A percentile compares a stretch with the other conserved stretches of the same genome.
These are phyloP conservation scores for Aplysina aerophoba DNA, from an alignment of 37 sponge, comb jelly and placozoan species.

Conservation along the genomic window DNA sequence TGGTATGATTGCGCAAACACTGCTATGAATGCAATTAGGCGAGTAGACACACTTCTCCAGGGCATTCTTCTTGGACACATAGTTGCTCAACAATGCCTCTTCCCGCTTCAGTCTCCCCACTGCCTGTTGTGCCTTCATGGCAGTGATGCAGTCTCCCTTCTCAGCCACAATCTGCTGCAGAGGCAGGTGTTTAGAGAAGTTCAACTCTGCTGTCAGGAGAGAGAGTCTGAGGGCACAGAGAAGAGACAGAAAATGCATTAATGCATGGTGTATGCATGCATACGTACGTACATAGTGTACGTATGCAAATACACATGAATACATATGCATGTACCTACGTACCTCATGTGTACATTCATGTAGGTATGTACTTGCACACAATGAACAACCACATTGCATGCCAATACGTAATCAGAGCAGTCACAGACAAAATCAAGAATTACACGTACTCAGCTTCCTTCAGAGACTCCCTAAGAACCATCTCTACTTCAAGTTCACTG, in stretches of 20 bases:
- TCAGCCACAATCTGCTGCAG: background rate
- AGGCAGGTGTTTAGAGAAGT: background rate
- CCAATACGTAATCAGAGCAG: background rate
- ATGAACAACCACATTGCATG: background rate
- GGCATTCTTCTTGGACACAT: background rate
- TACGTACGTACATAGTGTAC: background rate
- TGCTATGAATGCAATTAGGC: no score
- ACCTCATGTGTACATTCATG: background rate
- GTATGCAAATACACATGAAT: background rate
- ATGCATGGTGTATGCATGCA: background rate
- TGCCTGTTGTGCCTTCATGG: background rate
- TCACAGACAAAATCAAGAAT: background rate
- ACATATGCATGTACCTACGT: background rate
- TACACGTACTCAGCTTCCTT: slow-evolving; percentile 18
- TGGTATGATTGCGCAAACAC: no score
- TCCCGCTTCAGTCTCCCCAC: background rate
- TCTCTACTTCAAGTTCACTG: background rate
- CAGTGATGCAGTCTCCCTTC: background rate
- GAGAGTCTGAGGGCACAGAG: background rate
- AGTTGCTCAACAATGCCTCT: background rate
- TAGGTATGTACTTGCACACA: slow-evolving; percentile 16
- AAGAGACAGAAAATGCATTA: background rate
- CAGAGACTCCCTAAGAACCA: background rate
- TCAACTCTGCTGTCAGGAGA: background rate
- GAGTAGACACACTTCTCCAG: background rate